These are phyloP conservation scores for Brienomyrus longianalis DNA, from an alignment of 2,113 vertebrate genomes.

Conservation along the genomic window DNA sequence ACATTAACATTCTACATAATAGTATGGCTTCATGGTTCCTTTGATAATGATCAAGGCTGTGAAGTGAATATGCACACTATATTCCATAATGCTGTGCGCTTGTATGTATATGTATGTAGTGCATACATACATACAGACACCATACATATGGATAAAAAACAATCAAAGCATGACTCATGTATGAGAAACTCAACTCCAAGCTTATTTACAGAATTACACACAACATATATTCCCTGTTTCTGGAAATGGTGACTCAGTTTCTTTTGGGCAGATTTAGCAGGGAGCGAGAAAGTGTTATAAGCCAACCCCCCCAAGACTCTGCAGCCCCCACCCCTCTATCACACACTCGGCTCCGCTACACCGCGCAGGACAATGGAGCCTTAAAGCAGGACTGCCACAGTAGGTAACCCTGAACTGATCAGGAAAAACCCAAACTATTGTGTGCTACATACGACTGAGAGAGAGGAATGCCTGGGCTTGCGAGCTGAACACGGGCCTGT, in stretches of 20 bases:
- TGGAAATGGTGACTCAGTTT: conserved; percentile 49
- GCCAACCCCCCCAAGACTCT: neutral
- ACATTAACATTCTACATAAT: conserved; percentile 62
- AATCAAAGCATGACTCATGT: neutral
- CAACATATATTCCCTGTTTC: conserved; percentile 62
- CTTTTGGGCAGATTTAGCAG: conserved; percentile 40
- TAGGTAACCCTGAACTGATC: neutral
- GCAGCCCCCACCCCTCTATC: neutral
- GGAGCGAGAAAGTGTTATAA: conserved; percentile 10
- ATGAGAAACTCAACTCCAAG: conserved; percentile 20
- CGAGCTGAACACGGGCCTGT: no score
- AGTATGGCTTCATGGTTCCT: conserved; percentile 43
- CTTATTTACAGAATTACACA: conserved; percentile 62
- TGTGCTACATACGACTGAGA: neutral
- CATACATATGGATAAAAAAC: conserved; percentile 7
- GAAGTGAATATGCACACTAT: neutral
- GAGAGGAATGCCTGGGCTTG: neutral
- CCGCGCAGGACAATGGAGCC: neutral
- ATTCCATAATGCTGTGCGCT: neutral
- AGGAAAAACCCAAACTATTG: neutral
- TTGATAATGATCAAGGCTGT: conserved; percentile 29
- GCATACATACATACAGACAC: conserved; percentile 11
- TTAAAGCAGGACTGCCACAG: neutral
- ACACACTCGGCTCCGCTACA: neutral
- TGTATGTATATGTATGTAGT: neutral